phyloP scores from a whole-genome alignment of 2,888 invertebrate species.

The Zelleria hepariella region DNA sequence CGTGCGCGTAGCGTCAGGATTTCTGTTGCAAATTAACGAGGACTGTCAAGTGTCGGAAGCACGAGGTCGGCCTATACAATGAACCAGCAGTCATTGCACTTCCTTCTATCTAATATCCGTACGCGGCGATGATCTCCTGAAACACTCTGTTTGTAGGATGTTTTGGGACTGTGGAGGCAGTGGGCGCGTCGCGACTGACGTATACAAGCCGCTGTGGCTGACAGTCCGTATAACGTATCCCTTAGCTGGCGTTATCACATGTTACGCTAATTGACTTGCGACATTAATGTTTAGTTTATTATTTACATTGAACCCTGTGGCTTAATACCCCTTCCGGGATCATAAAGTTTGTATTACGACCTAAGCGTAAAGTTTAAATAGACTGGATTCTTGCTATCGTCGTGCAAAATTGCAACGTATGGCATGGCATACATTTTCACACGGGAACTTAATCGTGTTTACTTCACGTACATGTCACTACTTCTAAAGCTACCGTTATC shows the following conservation, averaged over 20 bases:
- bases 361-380: background rate
- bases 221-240: constrained; percentile 17
- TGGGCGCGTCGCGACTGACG: constrained; percentile 22
- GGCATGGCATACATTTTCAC: too few relatives aligned
- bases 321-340: background rate
- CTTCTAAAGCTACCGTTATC: background rate
- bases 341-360: background rate
- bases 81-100: background rate
- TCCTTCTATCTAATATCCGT: constrained; percentile 24
- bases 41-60: constrained; percentile 54
- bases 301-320: background rate
- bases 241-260: background rate
- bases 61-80: constrained; percentile 16
- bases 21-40: constrained; percentile 61
- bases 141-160: background rate
- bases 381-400: background rate
- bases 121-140: too few relatives aligned
- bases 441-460: background rate
- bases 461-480: background rate
- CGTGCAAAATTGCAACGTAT: background rate
- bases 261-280: constrained; percentile 1
- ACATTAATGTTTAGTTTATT: background rate
- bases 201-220: constrained; percentile 31
- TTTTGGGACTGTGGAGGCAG: background rate
- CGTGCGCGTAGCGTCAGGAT: constrained; percentile 21